Evolutionary conservation across 30 jellyfish, hydroid and myxozoan genomes (phyloP).

Genomic region (Aurelia sp.): DNA sequence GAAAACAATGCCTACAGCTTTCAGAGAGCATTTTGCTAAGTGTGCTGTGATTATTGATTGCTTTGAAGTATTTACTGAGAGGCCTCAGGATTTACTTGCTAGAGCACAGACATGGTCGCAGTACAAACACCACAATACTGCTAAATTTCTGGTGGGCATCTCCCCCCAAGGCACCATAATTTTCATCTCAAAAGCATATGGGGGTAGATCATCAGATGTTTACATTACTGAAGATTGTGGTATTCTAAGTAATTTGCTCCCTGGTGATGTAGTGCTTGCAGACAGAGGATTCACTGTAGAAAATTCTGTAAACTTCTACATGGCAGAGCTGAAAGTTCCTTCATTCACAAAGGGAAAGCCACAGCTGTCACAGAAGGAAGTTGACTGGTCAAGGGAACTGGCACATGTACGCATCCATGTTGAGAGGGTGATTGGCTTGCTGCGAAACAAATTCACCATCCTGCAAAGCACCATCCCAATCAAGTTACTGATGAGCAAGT

Average conservation of each 20-base stretch:
- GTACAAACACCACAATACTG: no score
- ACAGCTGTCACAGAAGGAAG: conserved; percentile 36
- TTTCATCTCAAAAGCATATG: no score
- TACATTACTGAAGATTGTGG: no score
- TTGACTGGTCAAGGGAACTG: conserved; percentile 22
- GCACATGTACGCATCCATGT: conserved; percentile 61
- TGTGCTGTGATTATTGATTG: conserved; percentile 31
- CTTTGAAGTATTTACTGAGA: conserved; percentile 22
- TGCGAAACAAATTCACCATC: conserved; percentile 53
- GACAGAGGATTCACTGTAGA: no score
- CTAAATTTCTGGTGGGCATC: no score
- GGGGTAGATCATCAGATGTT: no score
- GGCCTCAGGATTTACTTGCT: no score
- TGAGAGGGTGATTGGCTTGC: conserved; percentile 56
- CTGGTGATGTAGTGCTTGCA: no score
- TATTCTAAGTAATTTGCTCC: no score
- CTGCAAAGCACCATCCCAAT: conserved; percentile 41
- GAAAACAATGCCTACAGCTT: conserved; percentile 34
- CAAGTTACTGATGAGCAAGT: conserved; percentile 5
- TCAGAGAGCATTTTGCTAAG: conserved; percentile 30
- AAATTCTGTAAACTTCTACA: conserved; percentile 6
- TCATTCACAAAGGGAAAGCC: conserved; percentile 44
- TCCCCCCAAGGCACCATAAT: no score
- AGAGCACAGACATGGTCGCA: no score
- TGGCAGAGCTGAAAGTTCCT: conserved; percentile 32